Percentiles rank a stretch among this genome's conserved stretches.
phyloP scores from a whole-genome alignment of 2,888 invertebrate species.

The Aricia artaxerxes region DNA sequence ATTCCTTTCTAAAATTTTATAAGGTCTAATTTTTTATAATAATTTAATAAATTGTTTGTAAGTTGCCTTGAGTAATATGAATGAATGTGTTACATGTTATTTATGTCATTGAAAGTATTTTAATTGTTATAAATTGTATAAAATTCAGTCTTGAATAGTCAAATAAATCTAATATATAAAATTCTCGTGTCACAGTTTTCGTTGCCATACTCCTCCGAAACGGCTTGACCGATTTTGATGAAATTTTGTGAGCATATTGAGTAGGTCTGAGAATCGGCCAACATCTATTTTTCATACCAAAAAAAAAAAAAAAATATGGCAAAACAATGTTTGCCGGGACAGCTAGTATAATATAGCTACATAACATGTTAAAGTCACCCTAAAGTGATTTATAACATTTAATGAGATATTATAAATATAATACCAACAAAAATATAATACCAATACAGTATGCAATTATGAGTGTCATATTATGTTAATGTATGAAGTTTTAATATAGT shows the following conservation, averaged over 20 bases:
- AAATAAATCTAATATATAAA: not conserved
- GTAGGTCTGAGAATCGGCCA: too few relatives aligned
- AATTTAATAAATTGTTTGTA: not conserved
- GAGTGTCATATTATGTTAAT: not conserved
- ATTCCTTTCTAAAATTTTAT: not conserved
- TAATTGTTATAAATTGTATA: constrained; percentile 4
- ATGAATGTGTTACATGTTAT: not conserved
- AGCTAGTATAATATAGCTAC: not conserved
- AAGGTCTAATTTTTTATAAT: not conserved
- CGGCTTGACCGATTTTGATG: too few relatives aligned
- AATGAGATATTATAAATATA: not conserved
- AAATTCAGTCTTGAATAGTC: constrained; percentile 22
- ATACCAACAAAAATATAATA: not conserved
- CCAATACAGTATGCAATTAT: too few relatives aligned
- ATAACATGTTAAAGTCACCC: not conserved
- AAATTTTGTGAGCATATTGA: too few relatives aligned
- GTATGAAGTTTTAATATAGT: not conserved
- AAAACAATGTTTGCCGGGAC: too few relatives aligned
- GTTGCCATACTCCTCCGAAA: too few relatives aligned
- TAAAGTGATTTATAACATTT: not conserved
- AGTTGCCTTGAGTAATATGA: not conserved
- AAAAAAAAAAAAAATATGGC: too few relatives aligned
- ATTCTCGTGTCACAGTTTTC: too few relatives aligned
- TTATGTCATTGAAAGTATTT: not conserved
- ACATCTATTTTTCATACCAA: too few relatives aligned